Base-by-base conservation (phyloP, 2,888 invertebrate genomes). In the Leptinotarsa rubiginosa region DNA sequence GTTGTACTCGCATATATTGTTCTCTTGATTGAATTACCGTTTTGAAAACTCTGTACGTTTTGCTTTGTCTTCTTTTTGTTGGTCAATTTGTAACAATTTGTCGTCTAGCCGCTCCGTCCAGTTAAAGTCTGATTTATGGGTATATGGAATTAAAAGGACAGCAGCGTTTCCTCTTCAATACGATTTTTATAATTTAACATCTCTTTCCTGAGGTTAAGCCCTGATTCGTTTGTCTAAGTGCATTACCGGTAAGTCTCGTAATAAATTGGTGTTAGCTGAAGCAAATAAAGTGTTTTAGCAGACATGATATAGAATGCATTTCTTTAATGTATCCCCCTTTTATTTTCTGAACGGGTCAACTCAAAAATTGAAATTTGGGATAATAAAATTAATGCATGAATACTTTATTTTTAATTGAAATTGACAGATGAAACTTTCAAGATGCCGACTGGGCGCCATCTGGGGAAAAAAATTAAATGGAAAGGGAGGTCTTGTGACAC, bases 51-150 rank as follows among this genome's bases (percentile, higher is more conserved):
- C 41, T 62, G 62, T 18, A 56, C 31, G 47, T 31, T 54, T 22
- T 25, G 20, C 52, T 25, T 68, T 41, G 54, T 68, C 54, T 68
- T 68, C 18, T 20, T 68, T 41, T 50, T 54, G 31, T 15, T 47
- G 12, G 20, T 13, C 47, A 67, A 67, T 31, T 67, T 41, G 47
- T 49, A 56, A 68, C 54, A 49, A 68, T 68, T 68, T 54, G 54
- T 54, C 68, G 68, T 68, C 68, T 68, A 54, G 41, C 68, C 68
- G 56, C 52, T 52, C 54, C 56, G 62, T 62, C 31, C 41, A 47
- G 56, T 68, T 54, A 54, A 47, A 52, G 47, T 41, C 49, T 54
- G 68, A 68, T 68, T 68, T 68, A 68, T 54, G 68, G 20, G 25
- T 56, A 25, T 68, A 20, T 54, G 54, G 56, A 68, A 68, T 68